Base-by-base conservation (phyloP, 2,113 vertebrate genomes). In the Dicaeum eximium region DNA sequence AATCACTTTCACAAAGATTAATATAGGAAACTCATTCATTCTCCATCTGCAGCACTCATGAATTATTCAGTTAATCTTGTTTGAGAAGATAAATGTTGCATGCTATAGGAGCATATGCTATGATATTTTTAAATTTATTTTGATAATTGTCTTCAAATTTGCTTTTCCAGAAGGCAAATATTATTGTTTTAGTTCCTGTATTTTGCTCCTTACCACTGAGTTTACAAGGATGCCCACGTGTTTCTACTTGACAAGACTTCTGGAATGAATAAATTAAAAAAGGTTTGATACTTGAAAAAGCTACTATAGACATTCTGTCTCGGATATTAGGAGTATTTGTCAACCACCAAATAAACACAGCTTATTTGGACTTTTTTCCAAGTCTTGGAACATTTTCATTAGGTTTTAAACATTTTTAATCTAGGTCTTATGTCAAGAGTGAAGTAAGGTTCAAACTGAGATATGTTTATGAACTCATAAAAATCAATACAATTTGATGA, bases 61-160 rank as follows among this genome's bases (percentile, higher is more conserved):
- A 92, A 94, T 93, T 95, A 90, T 88, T 92, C 74, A 88, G 0
- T 91, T 90, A 88, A 91, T 83, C 15, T 20, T 92, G 13, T 64
- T 66, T 77, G 35, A 12, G n/a, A 73, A 83, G 54, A 87, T 56
- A 94, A 78, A 86, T 74, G 6, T 33, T 77, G 56, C 11, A 62
- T 80, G 24, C 64, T 80, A 64, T 78, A 80, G 51, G 30, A 85
- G 19, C 19, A 51, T 58, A 56, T 86, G 33, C 38, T 73, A 54
- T 56, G 44, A 21, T 77, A 65, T 88, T 91, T 93, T 82, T 9
- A 19, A 77, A 79, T 89, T 50, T 65, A 79, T 54, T 87, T 80
- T 2, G 1, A 9, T 88, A 35, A 62, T 80, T 86, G 12, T 66
- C 50, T 73, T 60, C 35, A 61, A 40, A 40, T 77, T 79, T 83